Base-by-base conservation (phyloP, 2,888 invertebrate species). In the Stenichneumon culpator region DNA sequence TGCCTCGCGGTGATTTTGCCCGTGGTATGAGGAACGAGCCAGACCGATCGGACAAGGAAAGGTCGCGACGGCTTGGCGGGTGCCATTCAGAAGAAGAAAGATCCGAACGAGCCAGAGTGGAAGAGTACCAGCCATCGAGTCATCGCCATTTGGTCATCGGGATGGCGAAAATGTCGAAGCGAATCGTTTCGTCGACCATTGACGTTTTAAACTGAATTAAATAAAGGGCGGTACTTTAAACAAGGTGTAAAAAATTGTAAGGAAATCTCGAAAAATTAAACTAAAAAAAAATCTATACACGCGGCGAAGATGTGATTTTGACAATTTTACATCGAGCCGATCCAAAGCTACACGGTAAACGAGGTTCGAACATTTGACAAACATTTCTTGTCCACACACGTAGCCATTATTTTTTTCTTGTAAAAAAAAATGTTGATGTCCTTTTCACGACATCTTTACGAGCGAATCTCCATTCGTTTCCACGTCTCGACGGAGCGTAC, bases 31-130 rank as follows among this genome's bases (percentile, higher is more conserved):
- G 63, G 74, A 83, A 83, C 69, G 57, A 50, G 54, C 16, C 69
- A 47, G 57, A 57, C 57, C 22, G 36, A 52, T 79, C 54, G 22
- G 57, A 70, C 63, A 68, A 79, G 69, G 68, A 83, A 83, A 79
- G 83, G 83, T 83, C 70, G 73, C 19, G 54, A 54, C 44, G 74
- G 6, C 44, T 25, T 1, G n/a, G 36, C 63, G 28, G 75, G 73
- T 79, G 79, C 75, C 75, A 73, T 57, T 83, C 44, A 74, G 82
- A 63, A 63, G 73, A 68, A 32, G 68, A 77, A 75, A 80, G 39
- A 79, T 65, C 79, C 54, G 65, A 57, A 39, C 44, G 65, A 52
- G 74, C 22, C 54, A 54, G 52, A 57, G 52, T 63, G 16, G 52
- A 67, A 83, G 47, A 32, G n/a, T 57, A 5, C 16, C 44, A 44